phyloP scores from a whole-genome alignment of 2,888 invertebrate genomes.

The Tenthredo mesomela region DNA sequence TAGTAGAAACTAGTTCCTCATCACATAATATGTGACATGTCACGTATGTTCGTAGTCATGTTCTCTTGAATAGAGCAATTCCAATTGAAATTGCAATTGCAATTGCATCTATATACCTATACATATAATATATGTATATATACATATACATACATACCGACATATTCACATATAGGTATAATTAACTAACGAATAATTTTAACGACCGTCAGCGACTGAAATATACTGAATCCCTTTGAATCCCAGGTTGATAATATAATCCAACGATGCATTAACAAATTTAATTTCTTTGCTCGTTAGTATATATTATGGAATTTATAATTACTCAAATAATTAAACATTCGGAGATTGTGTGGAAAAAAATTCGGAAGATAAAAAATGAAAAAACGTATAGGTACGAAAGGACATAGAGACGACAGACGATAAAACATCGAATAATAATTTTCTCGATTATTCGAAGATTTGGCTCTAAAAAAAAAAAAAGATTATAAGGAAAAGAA shows the following conservation, averaged over 20 bases:
- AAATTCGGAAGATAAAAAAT: neutral
- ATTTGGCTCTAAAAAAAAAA: too few relatives aligned
- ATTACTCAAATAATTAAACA: neutral
- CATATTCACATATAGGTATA: neutral
- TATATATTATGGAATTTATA: neutral
- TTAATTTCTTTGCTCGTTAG: neutral
- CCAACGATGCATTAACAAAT: neutral
- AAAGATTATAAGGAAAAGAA: too few relatives aligned
- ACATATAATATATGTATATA: too few relatives aligned
- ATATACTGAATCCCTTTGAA: neutral
- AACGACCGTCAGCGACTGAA: neutral
- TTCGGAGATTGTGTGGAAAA: neutral
- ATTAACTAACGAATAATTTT: neutral
- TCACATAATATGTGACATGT: constrained; percentile 9
- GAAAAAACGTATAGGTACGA: neutral
- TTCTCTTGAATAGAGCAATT: constrained; percentile 23
- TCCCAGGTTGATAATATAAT: neutral
- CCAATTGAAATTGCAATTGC: neutral
- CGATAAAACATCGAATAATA: neutral
- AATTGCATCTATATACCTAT: neutral
- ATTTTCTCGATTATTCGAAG: neutral
- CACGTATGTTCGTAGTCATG: neutral
- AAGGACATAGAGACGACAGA: too few relatives aligned
- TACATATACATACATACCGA: neutral
- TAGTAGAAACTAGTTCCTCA: constrained; percentile 28